Percentiles rank a stretch among this genome's conserved stretches.
Conservation (phyloP, 1,140 invertebrate species). For the Meloidogyne exigua region DNA sequence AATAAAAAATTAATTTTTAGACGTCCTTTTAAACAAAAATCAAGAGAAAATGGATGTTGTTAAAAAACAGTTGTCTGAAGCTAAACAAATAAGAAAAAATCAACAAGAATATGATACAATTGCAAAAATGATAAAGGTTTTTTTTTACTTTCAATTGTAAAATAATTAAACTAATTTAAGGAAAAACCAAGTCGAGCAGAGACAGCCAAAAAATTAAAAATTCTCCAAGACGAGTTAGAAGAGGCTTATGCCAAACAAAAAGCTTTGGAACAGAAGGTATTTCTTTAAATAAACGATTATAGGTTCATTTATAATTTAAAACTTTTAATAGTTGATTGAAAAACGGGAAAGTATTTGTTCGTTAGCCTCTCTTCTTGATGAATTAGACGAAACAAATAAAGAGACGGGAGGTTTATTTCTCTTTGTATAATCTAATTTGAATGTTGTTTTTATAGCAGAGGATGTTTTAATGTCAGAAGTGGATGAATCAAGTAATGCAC, state of each 20-base stretch:
- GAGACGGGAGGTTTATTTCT: not conserved
- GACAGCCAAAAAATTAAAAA: slow-evolving; percentile 19
- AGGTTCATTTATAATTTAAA: slow-evolving; percentile 8
- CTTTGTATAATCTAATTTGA: not conserved
- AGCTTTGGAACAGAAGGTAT: slow-evolving; percentile 36
- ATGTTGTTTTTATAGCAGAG: not conserved
- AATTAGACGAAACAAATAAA: slow-evolving; percentile 28
- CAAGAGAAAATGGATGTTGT: slow-evolving; percentile 39
- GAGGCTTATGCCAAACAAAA: slow-evolving; percentile 43
- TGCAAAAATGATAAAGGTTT: slow-evolving; percentile 38
- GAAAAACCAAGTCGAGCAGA: slow-evolving; percentile 45
- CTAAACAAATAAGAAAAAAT: slow-evolving; percentile 47
- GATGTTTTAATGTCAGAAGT: not conserved
- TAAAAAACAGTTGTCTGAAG: slow-evolving; percentile 42
- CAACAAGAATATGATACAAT: slow-evolving; percentile 46
- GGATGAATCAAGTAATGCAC: not conserved
- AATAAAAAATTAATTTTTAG: slow-evolving; percentile 3
- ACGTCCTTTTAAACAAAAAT: slow-evolving; percentile 21
- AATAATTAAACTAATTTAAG: slow-evolving; percentile 16
- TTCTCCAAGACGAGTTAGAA: slow-evolving; percentile 38
- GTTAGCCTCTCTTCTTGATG: slow-evolving; percentile 31
- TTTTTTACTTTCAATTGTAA: not conserved
- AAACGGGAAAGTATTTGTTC: slow-evolving; percentile 29
- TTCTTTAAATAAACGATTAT: not conserved
- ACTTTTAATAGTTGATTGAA: slow-evolving; percentile 29